These are phyloP conservation scores for Poeciliopsis gracilis DNA, from an alignment of 2,797 vertebrate genomes.

Conservation along the genomic window DNA sequence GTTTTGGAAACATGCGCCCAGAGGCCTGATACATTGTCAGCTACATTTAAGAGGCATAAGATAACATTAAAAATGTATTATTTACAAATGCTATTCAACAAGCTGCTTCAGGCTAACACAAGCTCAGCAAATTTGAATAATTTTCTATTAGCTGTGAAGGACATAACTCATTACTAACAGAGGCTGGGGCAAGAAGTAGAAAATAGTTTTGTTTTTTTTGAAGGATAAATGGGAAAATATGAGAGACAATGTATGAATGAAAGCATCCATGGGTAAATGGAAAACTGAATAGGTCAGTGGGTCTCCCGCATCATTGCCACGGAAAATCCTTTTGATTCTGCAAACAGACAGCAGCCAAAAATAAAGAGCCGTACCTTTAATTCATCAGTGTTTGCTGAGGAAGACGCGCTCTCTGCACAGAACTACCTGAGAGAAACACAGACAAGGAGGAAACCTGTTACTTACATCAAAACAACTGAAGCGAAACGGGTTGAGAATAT, in stretches of 20 bases:
- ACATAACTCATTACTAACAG: conserved; percentile 31
- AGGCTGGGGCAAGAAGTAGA: conserved; percentile 13
- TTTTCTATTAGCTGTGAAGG: conserved; percentile 45
- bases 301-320: conserved; percentile 35
- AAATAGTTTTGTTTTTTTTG: background rate
- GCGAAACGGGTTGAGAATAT: background rate
- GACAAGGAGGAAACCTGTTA: conserved; percentile 26
- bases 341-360: conserved; percentile 17
- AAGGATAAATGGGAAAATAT: background rate
- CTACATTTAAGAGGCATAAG: conserved; percentile 39
- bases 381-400: conserved; percentile 52
- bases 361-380: conserved; percentile 59
- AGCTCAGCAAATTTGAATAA: conserved; percentile 40
- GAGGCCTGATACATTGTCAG: conserved; percentile 58
- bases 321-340: conserved; percentile 51
- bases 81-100: conserved; percentile 57
- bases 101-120: conserved; percentile 52
- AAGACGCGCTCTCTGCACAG: conserved; percentile 18
- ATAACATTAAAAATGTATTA: conserved; percentile 54
- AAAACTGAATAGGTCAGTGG: conserved; percentile 46
- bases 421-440: conserved; percentile 34
- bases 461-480: conserved; percentile 10
- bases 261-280: conserved; percentile 21
- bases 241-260: conserved; percentile 15
- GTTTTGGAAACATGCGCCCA: conserved; percentile 58